These are phyloP conservation scores for Styela plicata DNA, from an alignment of 23 tunicate species.

Conservation along the genomic window DNA sequence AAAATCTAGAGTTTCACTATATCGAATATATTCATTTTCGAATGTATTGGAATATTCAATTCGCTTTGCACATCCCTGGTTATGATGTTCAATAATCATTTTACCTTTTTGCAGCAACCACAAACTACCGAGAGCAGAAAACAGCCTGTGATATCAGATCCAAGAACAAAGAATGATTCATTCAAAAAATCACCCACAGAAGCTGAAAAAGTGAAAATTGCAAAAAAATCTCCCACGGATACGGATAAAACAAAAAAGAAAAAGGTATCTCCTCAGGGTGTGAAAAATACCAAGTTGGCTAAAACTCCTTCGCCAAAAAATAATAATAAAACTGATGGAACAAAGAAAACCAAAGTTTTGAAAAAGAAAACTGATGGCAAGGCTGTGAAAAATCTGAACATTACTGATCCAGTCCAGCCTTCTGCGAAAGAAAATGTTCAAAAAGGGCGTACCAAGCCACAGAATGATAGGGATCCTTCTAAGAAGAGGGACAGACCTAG, in stretches of 20 bases:
- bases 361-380: background rate
- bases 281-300: background rate
- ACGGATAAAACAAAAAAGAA: background rate
- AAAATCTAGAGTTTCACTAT: too few species aligned
- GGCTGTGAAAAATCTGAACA: background rate
- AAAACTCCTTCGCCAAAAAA: background rate
- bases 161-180: background rate
- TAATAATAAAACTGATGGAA: background rate
- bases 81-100: too few species aligned
- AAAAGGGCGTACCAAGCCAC: background rate
- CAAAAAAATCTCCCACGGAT: background rate
- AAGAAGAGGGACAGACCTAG: constrained; percentile 6
- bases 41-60: too few species aligned
- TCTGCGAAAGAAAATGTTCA: background rate
- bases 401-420: background rate
- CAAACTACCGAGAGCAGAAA: background rate
- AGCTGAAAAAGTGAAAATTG: background rate
- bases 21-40: too few species aligned
- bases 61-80: too few species aligned
- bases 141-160: background rate
- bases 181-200: background rate
- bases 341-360: background rate
- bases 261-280: constrained; percentile 12
- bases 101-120: background rate
- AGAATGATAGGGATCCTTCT: background rate